phyloP scores from a whole-genome alignment of 2,113 vertebrate species.

The Carassius gibelio region DNA sequence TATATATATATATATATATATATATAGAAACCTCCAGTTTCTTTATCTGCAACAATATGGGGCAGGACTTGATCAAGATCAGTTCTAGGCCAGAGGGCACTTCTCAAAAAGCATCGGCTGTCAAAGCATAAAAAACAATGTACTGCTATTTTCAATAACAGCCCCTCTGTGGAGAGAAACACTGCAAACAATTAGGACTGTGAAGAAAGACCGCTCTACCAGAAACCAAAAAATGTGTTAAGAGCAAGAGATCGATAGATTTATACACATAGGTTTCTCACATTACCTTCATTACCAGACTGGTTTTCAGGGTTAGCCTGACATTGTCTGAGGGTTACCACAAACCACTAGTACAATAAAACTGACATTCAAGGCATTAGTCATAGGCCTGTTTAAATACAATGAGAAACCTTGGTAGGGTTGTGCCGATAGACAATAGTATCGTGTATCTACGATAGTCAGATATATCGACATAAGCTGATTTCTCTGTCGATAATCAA shows the following conservation, averaged over 20 bases:
- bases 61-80: background rate
- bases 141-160: conserved; percentile 4
- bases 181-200: conserved; percentile 47
- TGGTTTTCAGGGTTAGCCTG: background rate
- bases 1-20: no score
- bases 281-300: background rate
- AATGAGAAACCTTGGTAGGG: background rate
- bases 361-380: background rate
- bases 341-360: background rate
- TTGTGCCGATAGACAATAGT: no score
- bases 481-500: no score
- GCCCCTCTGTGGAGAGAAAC: background rate
- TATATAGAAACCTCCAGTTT: conserved; percentile 4
- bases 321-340: conserved; percentile 9
- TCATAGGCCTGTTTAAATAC: background rate
- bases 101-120: conserved; percentile 21
- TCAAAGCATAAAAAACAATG: background rate
- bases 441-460: no score
- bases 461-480: no score
- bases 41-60: background rate
- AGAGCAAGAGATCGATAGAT: background rate
- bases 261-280: background rate
- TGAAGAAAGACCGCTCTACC: background rate
- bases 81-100: background rate
- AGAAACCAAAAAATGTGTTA: conserved; percentile 14